Evolutionary conservation across 2,888 invertebrate species (phyloP), one percentile per base, ranked within the genome.

Genomic region (Sinohyriopsis cumingii): DNA sequence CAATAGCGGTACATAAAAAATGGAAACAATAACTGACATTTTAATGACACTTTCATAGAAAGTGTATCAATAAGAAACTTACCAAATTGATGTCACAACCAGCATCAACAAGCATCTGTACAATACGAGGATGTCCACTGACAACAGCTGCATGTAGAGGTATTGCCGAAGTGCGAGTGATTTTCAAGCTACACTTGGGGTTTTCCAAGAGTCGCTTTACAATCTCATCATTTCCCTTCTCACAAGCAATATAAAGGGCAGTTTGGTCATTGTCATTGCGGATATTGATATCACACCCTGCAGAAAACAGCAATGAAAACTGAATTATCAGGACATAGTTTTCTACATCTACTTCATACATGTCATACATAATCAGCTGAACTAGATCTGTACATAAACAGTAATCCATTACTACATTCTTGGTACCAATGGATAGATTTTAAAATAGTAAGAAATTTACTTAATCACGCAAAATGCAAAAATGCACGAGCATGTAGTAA

Each of bases 71-170:
- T 15, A 45, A 45, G n/a, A 18, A 25, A 72, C 74, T 45, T 72
- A 89, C 89, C 86, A 84, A 83, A 72, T 89, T 87, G 57, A 88
- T 82, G 71, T 88, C 81, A 72, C 83, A 83, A 12, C 86, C 88
- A n/a, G 82, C 80, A 25, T 86, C 78, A 3, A 88, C 75, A 33
- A 89, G 81, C 63, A 81, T 63, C 59, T 83, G 75, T 20, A 85
- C 82, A 20, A 86, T 80, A 60, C 76, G 73, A 7, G 80, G 70
- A 64, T 86, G 79, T 25, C 84, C 86, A 20, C 83, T 81, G 2
- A 69, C 68, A 5, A 84, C 85, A 15, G 89, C 88, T 18, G 85
- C 84, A 78, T 86, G 86, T 25, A 89, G 78, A 0, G 89, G 77
- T 55, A 85, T 76, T 19, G 80, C 80, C 4, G 76, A 72, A 9